Evolutionary conservation across 2,113 vertebrate genomes (phyloP), one percentile per base, ranked within the genome.

Genomic region (Prionailurus viverrinus): DNA sequence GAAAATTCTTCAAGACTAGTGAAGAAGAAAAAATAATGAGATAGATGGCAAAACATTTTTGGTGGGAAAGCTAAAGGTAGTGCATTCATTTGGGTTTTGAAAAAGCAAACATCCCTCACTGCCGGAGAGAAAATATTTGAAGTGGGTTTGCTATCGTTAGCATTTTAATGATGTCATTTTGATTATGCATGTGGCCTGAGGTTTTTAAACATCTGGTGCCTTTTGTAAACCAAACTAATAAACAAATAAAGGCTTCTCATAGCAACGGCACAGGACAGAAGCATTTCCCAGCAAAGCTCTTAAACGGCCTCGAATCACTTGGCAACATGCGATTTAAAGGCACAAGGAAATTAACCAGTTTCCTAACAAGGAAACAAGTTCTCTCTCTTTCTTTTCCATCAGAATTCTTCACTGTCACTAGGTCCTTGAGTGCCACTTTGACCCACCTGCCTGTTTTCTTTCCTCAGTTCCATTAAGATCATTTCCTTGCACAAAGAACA

Each of bases 161-260:
- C 88, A 94, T 98, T 96, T 95, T 85, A 95, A 97, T 98, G 97
- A 98, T 96, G 94, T 98, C 97, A 98, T 96, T 94, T 90, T 94
- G 87, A 97, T 96, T 96, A 95, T 97, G 91, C 94, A 93, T 98
- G 98, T 97, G 97, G 98, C 85, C 66, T 95, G 97, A 95, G 92
- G 94, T 95, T 98, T 98, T 98, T 88, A 96, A 97, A 98, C 97
- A 98, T 97, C 97, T 98, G 98, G 95, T 97, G 96, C 91, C 88
- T 98, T 98, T 97, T 97, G 97, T 97, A 98, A 98, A 98, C 36
- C 87, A 93, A 97, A 94, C 95, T 97, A 97, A 98, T 97, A 98
- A 98, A 98, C 97, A 98, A 98, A 98, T 93, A 97, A 97, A 97
- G 84, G 21, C 87, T 94, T 97, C 97, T 96, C 97, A 79, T 97